A percentile compares a stretch with the other conserved stretches of the same genome.
Conservation (phyloP, 2,113 vertebrate species). For the Empidonax alnorum region DNA sequence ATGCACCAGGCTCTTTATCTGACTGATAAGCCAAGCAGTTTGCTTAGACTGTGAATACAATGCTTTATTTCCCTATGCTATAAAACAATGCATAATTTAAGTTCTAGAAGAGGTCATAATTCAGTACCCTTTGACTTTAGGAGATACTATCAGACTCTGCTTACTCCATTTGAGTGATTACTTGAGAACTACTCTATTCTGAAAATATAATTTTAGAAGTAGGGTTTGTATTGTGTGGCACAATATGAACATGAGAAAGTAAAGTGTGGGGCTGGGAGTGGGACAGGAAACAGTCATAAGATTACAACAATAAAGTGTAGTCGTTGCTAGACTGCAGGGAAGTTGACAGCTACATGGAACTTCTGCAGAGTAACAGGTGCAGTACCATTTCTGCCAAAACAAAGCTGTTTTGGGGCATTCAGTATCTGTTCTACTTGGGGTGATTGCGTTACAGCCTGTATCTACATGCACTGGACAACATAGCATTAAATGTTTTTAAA, state of each 20-base stretch:
- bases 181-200: background rate
- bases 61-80: background rate
- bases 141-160: background rate
- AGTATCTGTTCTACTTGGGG: rapidly evolving
- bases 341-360: background rate
- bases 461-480: rapidly evolving
- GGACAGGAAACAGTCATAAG: background rate
- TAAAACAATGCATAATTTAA: background rate
- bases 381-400: background rate
- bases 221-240: background rate
- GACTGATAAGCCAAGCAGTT: background rate
- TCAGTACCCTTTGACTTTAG: background rate
- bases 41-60: background rate
- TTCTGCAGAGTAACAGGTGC: background rate
- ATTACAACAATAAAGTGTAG: background rate
- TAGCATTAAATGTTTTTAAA: background rate
- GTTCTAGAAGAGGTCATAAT: background rate
- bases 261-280: background rate
- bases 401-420: background rate
- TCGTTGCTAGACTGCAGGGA: background rate
- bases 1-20: background rate
- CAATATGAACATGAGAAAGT: background rate
- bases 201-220: background rate
- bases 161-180: background rate
- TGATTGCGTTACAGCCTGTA: background rate